Evolutionary conservation across 2,888 invertebrate genomes (phyloP).

Genomic region (Blastobasis adustella): DNA sequence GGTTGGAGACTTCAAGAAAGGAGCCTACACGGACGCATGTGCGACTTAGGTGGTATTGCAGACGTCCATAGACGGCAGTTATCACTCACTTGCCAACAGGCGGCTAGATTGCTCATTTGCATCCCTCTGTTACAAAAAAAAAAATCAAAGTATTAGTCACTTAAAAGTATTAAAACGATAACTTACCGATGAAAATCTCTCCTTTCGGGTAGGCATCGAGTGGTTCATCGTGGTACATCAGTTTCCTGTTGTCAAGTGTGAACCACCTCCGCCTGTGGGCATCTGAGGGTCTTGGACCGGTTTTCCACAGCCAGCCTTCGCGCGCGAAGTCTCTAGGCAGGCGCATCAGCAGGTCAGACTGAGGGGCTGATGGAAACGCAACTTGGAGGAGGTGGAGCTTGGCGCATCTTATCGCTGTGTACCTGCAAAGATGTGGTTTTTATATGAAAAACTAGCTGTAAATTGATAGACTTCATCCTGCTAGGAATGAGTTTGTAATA

Average conservation of each 20-base stretch:
- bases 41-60: too few relatives aligned
- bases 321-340: constrained; percentile 88
- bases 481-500: too few relatives aligned
- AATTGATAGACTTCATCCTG: too few relatives aligned
- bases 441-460: too few relatives aligned
- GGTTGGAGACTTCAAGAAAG: too few relatives aligned
- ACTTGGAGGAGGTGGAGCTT: constrained; percentile 88
- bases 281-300: constrained; percentile 87
- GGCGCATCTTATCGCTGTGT: constrained; percentile 87
- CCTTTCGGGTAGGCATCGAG: constrained; percentile 93
- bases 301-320: constrained; percentile 93
- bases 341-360: constrained; percentile 80
- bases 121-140: too few relatives aligned
- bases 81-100: too few relatives aligned
- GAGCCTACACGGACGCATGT: too few relatives aligned
- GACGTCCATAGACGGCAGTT: too few relatives aligned
- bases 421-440: constrained; percentile 45
- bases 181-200: constrained; percentile 88
- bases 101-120: too few relatives aligned
- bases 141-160: too few relatives aligned
- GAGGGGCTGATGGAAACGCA: constrained; percentile 86
- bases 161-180: not conserved
- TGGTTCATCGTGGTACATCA: constrained; percentile 95
- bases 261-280: constrained; percentile 92
- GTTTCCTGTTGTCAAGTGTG: constrained; percentile 88